Percentiles rank a stretch among this genome's conserved stretches.
These are phyloP conservation scores for Microctonus aethiopoides DNA, from an alignment of 2,888 invertebrate genomes.

Conservation along the genomic window DNA sequence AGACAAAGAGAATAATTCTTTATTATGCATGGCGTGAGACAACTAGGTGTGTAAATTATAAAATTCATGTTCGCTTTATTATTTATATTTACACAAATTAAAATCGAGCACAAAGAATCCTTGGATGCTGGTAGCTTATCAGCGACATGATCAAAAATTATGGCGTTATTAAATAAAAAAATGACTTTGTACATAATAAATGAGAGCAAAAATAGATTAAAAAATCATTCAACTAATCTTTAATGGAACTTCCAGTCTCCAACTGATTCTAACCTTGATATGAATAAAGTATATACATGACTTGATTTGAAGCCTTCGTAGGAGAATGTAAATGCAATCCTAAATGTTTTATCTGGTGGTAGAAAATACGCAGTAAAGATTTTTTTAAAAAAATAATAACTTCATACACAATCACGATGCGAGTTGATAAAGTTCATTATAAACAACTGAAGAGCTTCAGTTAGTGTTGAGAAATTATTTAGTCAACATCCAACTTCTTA, in stretches of 20 bases:
- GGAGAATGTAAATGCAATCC: conserved; percentile 44
- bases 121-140: neutral
- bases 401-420: neutral
- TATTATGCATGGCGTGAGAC: neutral
- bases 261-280: neutral
- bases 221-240: conserved; percentile 26
- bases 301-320: conserved; percentile 41
- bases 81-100: conserved; percentile 13
- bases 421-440: neutral
- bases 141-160: neutral
- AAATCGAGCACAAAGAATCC: neutral
- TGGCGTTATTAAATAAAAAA: neutral
- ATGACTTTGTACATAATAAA: conserved; percentile 28
- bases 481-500: neutral
- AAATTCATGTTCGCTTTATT: conserved; percentile 14
- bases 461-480: conserved; percentile 1
- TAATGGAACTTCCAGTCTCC: neutral
- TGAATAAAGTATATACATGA: neutral
- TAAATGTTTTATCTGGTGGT: neutral
- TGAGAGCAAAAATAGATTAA: conserved; percentile 21
- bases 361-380: too few species aligned
- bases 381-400: neutral
- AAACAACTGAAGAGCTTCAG: neutral
- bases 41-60: neutral
- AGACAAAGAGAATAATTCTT: neutral